Conservation (phyloP, 1,140 invertebrate species). For the Drosophila albomicans region DNA sequence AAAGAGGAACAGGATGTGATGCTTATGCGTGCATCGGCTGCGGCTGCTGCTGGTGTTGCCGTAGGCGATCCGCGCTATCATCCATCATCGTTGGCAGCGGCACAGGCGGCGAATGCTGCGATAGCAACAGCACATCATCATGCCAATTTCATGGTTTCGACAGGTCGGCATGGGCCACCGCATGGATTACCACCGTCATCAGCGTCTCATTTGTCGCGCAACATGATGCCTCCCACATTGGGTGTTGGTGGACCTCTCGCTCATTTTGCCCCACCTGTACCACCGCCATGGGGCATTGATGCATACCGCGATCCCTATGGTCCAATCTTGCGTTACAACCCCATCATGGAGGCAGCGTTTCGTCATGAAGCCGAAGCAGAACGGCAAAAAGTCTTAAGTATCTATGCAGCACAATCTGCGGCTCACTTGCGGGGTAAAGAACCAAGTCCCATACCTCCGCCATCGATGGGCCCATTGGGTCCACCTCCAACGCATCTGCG, state of each 20-base stretch:
- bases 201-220: slow-evolving; percentile 86
- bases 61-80: slow-evolving; percentile 84
- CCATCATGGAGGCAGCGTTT: slow-evolving; percentile 90
- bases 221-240: slow-evolving; percentile 85
- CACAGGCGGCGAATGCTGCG: slow-evolving; percentile 68
- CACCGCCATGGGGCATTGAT: slow-evolving; percentile 87
- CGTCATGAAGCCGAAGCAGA: slow-evolving; percentile 89
- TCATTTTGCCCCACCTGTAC: slow-evolving; percentile 86
- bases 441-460: slow-evolving; percentile 87
- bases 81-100: slow-evolving; percentile 70
- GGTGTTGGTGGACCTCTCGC: slow-evolving; percentile 86
- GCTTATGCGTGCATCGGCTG: slow-evolving; percentile 79
- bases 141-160: slow-evolving; percentile 79
- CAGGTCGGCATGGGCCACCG: slow-evolving; percentile 85
- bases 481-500: slow-evolving; percentile 85
- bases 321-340: slow-evolving; percentile 89
- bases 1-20: slow-evolving; percentile 87
- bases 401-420: slow-evolving; percentile 87
- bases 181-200: slow-evolving; percentile 87
- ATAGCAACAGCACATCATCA: slow-evolving; percentile 77
- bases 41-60: slow-evolving; percentile 56
- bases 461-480: slow-evolving; percentile 84
- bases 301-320: slow-evolving; percentile 89
- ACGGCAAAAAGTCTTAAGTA: slow-evolving; percentile 89
- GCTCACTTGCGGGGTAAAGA: slow-evolving; percentile 87